Evolutionary conservation across 2,797 vertebrate species (phyloP).

Genomic region (Cirrhinus molitorella): DNA sequence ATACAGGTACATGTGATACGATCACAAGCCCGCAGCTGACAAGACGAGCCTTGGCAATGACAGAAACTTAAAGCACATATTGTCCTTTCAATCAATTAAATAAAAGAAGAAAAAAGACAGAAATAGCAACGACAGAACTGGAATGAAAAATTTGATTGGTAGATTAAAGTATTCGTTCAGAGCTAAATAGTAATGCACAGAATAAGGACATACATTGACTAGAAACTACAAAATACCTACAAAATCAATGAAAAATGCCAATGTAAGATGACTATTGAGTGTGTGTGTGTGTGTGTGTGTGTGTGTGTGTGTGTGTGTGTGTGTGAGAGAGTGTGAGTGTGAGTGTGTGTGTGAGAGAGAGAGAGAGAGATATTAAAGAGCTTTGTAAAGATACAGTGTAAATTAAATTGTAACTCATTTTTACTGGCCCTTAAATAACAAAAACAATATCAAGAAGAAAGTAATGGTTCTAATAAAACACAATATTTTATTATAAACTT

Average conservation of each 20-base stretch:
- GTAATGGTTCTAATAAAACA: background rate
- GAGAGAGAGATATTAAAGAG: background rate
- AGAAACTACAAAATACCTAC: too few species aligned
- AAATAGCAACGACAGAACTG: background rate
- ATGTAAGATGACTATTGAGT: background rate
- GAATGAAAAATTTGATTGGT: background rate
- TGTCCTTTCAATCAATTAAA: constrained; percentile 5
- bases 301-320: too few species aligned
- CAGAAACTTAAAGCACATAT: background rate
- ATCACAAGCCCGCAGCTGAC: background rate
- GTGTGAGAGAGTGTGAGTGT: background rate
- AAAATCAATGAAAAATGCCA: too few species aligned
- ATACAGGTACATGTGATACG: constrained; percentile 15
- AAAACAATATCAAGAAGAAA: background rate
- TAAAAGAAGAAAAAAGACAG: background rate
- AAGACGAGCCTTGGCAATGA: constrained; percentile 1
- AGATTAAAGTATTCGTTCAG: background rate
- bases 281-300: too few species aligned
- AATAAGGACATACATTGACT: background rate
- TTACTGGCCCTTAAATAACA: background rate
- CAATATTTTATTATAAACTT: background rate
- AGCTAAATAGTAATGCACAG: background rate
- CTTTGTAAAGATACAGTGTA: too few species aligned
- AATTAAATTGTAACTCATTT: too few species aligned
- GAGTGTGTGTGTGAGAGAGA: background rate